A percentile compares a stretch with the other conserved stretches of the same genome.
Conservation (phyloP, 2,797 vertebrate species). For the Glyptemys insculpta region DNA sequence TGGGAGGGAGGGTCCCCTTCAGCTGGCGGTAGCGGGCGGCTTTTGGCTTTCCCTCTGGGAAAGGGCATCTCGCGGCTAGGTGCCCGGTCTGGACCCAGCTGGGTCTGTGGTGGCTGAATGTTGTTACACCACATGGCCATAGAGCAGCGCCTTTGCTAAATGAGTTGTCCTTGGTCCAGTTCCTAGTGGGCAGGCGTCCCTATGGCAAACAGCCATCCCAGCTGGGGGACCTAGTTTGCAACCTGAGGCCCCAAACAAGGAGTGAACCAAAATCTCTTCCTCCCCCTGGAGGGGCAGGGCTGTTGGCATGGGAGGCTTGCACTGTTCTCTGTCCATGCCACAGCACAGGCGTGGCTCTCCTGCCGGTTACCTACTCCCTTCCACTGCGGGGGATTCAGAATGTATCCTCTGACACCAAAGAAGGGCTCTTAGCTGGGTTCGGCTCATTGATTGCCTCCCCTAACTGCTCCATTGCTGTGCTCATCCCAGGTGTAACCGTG, state of each 20-base stretch:
- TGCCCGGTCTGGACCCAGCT: not conserved
- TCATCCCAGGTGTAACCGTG: conserved; percentile 85
- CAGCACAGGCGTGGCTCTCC: not conserved
- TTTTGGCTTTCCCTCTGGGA: not conserved
- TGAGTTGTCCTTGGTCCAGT: not conserved
- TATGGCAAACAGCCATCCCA: too few species aligned
- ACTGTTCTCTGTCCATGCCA: not conserved
- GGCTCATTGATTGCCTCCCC: not conserved
- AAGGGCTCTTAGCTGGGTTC: not conserved
- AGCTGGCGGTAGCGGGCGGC: not conserved
- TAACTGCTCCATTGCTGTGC: not conserved
- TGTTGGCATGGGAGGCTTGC: not conserved
- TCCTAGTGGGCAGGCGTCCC: not conserved
- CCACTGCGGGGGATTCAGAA: not conserved
- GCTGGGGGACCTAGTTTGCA: not conserved
- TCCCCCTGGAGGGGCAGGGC: not conserved
- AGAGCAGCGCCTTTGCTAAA: not conserved
- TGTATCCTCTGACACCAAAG: not conserved
- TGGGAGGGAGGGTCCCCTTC: not conserved
- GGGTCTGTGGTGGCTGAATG: not conserved
- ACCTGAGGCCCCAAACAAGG: not conserved
- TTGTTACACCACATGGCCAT: not conserved
- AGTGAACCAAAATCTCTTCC: not conserved
- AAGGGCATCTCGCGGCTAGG: too few species aligned
- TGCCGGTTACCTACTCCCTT: not conserved